A percentile compares a stretch with the other conserved stretches of the same genome.
phyloP scores from a whole-genome alignment of 2,113 vertebrate species.

The Muscicapa adusta region DNA sequence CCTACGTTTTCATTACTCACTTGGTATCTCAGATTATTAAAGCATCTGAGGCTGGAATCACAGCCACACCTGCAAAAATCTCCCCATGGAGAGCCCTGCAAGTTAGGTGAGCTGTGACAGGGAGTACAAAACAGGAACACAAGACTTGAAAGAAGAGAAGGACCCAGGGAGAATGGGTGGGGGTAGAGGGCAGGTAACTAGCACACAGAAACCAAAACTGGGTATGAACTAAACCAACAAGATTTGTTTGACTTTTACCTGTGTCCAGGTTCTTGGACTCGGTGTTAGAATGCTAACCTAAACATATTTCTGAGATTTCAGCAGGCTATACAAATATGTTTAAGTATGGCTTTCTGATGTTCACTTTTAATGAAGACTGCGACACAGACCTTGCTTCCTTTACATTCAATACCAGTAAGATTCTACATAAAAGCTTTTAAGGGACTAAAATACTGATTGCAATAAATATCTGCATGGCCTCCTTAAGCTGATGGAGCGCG shows the following conservation, averaged over 20 bases:
- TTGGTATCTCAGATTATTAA: constrained; percentile 16
- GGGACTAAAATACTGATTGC: constrained; percentile 86
- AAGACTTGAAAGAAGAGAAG: neutral
- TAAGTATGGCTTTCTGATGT: constrained; percentile 63
- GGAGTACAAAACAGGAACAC: neutral
- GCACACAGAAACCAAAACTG: constrained; percentile 9
- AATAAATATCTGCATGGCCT: constrained; percentile 72
- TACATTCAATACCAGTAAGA: constrained; percentile 79
- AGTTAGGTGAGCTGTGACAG: neutral
- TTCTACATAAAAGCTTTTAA: constrained; percentile 75
- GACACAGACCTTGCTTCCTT: constrained; percentile 74
- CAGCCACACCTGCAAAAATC: neutral
- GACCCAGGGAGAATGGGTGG: neutral
- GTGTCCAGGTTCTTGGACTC: neutral
- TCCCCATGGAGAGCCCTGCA: neutral
- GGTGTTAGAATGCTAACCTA: constrained; percentile 7
- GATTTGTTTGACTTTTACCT: constrained; percentile 29
- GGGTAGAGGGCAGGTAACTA: neutral
- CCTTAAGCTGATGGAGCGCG: constrained; percentile 55
- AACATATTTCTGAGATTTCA: constrained; percentile 44
- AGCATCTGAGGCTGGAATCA: constrained; percentile 6
- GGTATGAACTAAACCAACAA: neutral
- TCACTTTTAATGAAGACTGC: constrained; percentile 58
- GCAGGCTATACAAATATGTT: constrained; percentile 52
- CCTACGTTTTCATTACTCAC: neutral